These are phyloP conservation scores for Leptopterna dolabrata DNA, from an alignment of 2,888 invertebrate species.

Conservation along the genomic window DNA sequence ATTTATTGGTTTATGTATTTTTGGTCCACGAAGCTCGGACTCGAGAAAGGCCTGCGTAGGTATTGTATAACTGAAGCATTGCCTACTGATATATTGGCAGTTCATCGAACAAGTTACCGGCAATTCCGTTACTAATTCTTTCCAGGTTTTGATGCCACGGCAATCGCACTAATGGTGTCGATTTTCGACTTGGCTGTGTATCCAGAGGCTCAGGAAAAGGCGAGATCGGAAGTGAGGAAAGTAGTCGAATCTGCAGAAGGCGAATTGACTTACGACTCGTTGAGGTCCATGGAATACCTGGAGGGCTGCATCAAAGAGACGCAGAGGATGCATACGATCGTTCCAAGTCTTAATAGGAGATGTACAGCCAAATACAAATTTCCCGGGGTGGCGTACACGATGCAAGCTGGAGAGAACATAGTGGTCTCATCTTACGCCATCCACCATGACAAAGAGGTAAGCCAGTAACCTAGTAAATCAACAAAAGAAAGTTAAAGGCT, in stretches of 20 bases:
- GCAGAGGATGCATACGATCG: constrained; percentile 10
- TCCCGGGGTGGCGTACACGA: background rate
- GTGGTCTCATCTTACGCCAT: constrained; percentile 2
- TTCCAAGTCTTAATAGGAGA: background rate
- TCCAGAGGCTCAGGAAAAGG: constrained; percentile 37
- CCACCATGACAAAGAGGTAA: constrained; percentile 22
- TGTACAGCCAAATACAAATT: constrained; percentile 34
- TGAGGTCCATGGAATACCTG: constrained; percentile 47
- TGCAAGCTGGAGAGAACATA: constrained; percentile 28
- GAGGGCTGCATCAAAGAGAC: constrained; percentile 49
- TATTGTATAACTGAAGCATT: too few relatives aligned
- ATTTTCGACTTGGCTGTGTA: constrained; percentile 10
- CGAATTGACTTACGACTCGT: background rate
- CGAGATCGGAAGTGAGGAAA: constrained; percentile 23
- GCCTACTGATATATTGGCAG: too few relatives aligned
- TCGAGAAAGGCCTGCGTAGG: too few relatives aligned
- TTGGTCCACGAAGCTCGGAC: too few relatives aligned
- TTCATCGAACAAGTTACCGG: too few relatives aligned
- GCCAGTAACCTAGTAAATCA: too few relatives aligned
- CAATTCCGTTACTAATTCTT: background rate
- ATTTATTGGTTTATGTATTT: too few relatives aligned
- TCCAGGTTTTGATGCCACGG: constrained; percentile 43
- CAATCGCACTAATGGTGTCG: background rate
- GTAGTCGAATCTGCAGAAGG: background rate
- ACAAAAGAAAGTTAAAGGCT: too few relatives aligned